Evolutionary conservation across 2,888 invertebrate species (phyloP).

Genomic region (Drosophila lutescens): DNA sequence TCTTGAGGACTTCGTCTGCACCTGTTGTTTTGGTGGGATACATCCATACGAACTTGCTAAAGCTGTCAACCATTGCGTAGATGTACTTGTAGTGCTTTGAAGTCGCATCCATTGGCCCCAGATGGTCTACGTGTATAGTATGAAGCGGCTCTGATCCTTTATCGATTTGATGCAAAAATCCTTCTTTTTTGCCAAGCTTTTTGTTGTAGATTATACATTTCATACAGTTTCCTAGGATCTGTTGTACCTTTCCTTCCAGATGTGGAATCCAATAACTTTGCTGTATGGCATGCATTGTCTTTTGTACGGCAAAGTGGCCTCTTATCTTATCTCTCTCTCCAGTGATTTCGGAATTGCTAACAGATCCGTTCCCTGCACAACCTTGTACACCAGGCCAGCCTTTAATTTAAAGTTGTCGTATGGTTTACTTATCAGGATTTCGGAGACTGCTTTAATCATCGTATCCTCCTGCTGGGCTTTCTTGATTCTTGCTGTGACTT

Average conservation of each 20-base stretch:
- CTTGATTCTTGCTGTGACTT: too few species aligned
- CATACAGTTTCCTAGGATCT: constrained; percentile 1
- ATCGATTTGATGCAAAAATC: background rate
- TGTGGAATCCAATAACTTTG: background rate
- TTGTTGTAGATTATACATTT: background rate
- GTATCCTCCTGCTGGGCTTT: background rate
- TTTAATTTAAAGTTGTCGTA: background rate
- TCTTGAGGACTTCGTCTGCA: too few species aligned
- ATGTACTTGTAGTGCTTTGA: constrained; percentile 1
- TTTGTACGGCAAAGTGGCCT: background rate
- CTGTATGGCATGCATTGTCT: background rate
- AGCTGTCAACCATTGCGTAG: background rate
- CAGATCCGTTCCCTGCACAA: background rate
- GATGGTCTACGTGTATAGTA: constrained; percentile 4
- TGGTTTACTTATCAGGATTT: background rate
- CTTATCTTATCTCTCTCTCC: background rate
- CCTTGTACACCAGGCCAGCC: too few species aligned
- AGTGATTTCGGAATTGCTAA: background rate
- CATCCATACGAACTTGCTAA: too few species aligned
- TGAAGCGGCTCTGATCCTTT: background rate
- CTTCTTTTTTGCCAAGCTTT: background rate
- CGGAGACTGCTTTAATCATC: background rate
- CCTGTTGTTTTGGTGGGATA: too few species aligned
- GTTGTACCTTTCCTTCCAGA: background rate
- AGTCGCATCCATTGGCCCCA: background rate